A percentile compares a stretch with the other conserved stretches of the same genome.
phyloP scores from a whole-genome alignment of 2,113 vertebrate genomes.

The Corydoras maculifer region DNA sequence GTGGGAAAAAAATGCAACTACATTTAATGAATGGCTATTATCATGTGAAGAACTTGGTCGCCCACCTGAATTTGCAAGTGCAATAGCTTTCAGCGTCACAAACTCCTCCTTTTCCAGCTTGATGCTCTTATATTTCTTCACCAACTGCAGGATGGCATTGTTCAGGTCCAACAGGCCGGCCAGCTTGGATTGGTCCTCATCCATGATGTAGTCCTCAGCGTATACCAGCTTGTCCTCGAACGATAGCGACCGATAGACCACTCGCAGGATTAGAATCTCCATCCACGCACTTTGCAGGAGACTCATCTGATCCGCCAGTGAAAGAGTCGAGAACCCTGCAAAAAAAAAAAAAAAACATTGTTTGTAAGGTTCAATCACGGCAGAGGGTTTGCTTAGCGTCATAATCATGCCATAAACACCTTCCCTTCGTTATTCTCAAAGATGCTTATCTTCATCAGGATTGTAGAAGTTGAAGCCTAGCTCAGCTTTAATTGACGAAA shows the following conservation, averaged over 20 bases:
- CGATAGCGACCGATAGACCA: constrained; percentile 94
- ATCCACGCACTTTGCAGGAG: constrained; percentile 99
- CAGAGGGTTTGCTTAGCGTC: no score
- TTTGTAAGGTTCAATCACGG: no score
- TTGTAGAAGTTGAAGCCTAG: no score
- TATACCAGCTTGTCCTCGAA: constrained; percentile 98
- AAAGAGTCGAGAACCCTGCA: constrained; percentile 95
- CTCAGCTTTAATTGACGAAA: no score
- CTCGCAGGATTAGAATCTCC: constrained; percentile 97
- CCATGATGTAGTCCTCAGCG: constrained; percentile 99
- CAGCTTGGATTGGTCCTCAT: constrained; percentile 96
- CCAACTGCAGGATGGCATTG: constrained; percentile 96
- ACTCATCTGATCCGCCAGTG: constrained; percentile 98
- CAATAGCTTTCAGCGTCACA: constrained; percentile 97
- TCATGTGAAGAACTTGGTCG: neutral
- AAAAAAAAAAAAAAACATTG: constrained; percentile 29
- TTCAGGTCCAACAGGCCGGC: constrained; percentile 96
- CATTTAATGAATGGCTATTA: neutral
- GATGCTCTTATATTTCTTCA: constrained; percentile 97
- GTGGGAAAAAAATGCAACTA: neutral
- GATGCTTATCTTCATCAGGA: no score
- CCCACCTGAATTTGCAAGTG: constrained; percentile 98
- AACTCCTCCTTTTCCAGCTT: constrained; percentile 99
- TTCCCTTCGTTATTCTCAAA: no score
- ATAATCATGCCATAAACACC: no score